Conservation (phyloP, 1,140 invertebrate genomes). For the Saccostrea glomerata region DNA sequence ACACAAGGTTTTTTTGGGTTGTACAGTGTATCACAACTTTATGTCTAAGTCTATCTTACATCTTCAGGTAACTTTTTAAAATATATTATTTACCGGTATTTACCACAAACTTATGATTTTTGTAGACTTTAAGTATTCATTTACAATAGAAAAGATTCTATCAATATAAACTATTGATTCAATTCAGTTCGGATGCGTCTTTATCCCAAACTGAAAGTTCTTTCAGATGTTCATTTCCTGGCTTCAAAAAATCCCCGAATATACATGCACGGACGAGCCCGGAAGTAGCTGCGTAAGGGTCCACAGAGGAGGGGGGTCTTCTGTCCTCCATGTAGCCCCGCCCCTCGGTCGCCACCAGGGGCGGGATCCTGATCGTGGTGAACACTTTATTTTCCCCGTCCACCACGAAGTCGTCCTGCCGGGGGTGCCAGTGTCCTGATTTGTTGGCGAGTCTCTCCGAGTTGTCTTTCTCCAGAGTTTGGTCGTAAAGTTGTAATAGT, state of each 20-base stretch:
- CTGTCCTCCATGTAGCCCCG: constrained; percentile 96
- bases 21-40: too few relatives aligned
- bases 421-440: constrained; percentile 73
- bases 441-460: constrained; percentile 73
- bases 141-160: too few relatives aligned
- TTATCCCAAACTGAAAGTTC: neutral
- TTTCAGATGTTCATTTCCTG: neutral
- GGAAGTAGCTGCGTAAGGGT: constrained; percentile 85
- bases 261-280: constrained; percentile 63
- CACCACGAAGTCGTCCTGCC: constrained; percentile 67
- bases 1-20: too few relatives aligned
- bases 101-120: too few relatives aligned
- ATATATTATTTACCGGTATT: too few relatives aligned
- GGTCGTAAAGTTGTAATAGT: constrained; percentile 91
- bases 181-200: neutral
- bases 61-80: too few relatives aligned
- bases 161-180: neutral
- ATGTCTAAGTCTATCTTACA: too few relatives aligned
- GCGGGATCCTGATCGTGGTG: constrained; percentile 80
- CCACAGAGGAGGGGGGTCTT: constrained; percentile 94
- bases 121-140: too few relatives aligned
- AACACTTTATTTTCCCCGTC: constrained; percentile 80
- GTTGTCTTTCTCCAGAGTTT: constrained; percentile 79
- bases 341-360: constrained; percentile 87
- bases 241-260: constrained; percentile 25